Conservation (phyloP, 2,797 vertebrate genomes). For the Gambusia yucatana region DNA sequence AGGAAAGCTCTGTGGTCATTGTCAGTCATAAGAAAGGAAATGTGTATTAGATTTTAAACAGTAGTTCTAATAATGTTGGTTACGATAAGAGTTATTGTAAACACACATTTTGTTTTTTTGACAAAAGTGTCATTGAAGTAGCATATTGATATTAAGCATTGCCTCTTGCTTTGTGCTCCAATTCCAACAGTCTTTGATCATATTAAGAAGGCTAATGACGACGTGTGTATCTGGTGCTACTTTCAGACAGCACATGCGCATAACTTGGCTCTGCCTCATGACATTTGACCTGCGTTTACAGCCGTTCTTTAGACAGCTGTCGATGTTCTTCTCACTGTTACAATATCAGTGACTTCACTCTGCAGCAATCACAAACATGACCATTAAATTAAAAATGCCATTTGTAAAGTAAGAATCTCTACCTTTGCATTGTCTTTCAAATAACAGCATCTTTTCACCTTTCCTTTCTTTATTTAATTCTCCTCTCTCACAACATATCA, state of each 20-base stretch:
- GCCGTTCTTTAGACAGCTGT: constrained; percentile 29
- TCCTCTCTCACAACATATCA: neutral
- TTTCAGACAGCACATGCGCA: constrained; percentile 4
- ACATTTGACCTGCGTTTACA: constrained; percentile 23
- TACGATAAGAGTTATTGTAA: neutral
- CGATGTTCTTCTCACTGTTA: constrained; percentile 7
- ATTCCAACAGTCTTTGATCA: constrained; percentile 1
- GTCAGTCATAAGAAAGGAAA: neutral
- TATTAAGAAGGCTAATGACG: neutral
- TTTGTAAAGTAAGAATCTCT: neutral
- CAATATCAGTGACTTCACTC: constrained; percentile 3
- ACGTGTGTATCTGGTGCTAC: neutral
- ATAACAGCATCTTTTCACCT: neutral
- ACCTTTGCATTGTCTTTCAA: neutral
- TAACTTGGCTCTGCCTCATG: neutral
- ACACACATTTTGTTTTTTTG: neutral
- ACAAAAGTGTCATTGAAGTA: neutral
- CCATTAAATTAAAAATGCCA: neutral
- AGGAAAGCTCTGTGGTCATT: neutral
- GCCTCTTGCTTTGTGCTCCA: neutral
- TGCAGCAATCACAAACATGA: constrained; percentile 6
- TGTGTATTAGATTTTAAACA: neutral
- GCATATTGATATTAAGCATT: neutral
- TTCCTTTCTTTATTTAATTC: neutral
- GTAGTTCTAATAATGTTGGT: neutral